phyloP scores from a whole-genome alignment of 2,113 vertebrate species.

The Mormoops blainvillei region DNA sequence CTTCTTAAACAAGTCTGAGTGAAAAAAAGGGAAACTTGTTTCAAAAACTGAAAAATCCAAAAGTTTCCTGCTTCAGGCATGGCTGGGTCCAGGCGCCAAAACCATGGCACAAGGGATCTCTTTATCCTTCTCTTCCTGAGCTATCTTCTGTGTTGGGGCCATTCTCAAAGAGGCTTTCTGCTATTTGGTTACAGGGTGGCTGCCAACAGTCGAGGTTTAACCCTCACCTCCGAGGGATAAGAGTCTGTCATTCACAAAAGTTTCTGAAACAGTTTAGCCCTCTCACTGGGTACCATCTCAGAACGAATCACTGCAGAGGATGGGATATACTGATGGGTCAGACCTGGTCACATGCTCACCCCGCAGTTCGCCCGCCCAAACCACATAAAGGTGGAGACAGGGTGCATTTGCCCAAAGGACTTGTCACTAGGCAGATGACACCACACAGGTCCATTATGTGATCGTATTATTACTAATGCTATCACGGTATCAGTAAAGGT shows the following conservation, averaged over 20 bases:
- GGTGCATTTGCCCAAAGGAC: background rate
- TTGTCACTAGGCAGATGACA: background rate
- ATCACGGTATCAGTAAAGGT: rapidly evolving
- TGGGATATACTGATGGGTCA: background rate
- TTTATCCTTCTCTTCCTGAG: background rate
- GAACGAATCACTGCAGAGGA: background rate
- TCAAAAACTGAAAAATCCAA: background rate
- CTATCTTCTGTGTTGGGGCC: background rate
- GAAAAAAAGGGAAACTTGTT: background rate
- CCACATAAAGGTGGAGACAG: background rate
- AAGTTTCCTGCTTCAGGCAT: background rate
- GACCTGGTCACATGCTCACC: background rate
- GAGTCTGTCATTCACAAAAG: background rate
- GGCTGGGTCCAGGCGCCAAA: background rate
- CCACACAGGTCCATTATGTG: background rate
- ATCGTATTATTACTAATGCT: background rate
- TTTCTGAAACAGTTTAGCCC: background rate
- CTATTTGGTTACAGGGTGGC: background rate
- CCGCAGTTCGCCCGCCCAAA: background rate
- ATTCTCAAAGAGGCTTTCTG: background rate
- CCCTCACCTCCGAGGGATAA: background rate
- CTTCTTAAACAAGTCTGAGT: background rate
- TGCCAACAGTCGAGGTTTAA: background rate
- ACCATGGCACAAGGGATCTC: background rate
- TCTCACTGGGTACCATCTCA: background rate